Evolutionary conservation across 2,888 invertebrate species (phyloP).

Genomic region (Pristionchus exspectatus): DNA sequence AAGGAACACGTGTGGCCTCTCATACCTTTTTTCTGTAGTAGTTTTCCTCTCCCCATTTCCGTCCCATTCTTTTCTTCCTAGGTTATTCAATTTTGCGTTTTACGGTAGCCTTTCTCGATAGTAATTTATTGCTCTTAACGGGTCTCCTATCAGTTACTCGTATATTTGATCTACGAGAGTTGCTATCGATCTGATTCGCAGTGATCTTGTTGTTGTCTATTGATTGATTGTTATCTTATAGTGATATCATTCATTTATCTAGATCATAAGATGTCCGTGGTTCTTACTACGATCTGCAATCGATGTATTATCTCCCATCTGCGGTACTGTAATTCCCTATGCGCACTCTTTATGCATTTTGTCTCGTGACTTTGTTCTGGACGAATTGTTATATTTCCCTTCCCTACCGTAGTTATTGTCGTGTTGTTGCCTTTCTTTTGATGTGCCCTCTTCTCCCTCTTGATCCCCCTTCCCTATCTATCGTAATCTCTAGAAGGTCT

Average conservation of each 20-base stretch:
- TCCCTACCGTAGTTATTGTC: conserved; percentile 33
- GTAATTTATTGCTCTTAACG: conserved; percentile 34
- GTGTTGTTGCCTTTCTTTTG: conserved; percentile 42
- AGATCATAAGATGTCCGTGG: conserved; percentile 19
- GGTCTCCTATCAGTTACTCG: conserved; percentile 42
- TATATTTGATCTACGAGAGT: conserved; percentile 37
- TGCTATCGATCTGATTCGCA: conserved; percentile 46
- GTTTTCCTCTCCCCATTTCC: neutral
- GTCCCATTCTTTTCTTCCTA: neutral
- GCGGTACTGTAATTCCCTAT: conserved; percentile 22
- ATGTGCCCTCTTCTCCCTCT: neutral
- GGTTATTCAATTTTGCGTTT: conserved; percentile 13
- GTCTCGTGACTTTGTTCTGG: neutral
- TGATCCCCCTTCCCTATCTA: neutral
- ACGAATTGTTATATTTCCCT: neutral
- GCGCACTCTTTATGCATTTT: conserved; percentile 20
- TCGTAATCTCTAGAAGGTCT: conserved; percentile 2
- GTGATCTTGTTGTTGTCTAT: conserved; percentile 9
- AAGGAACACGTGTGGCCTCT: conserved; percentile 44
- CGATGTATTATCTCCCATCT: conserved; percentile 1
- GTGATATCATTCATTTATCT: conserved; percentile 22
- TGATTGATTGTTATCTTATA: conserved; percentile 38
- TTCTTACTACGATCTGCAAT: conserved; percentile 35
- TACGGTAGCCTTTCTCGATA: conserved; percentile 38
- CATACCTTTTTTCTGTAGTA: neutral